Base-by-base conservation (phyloP, 2,113 vertebrate species). In the Setophaga coronata region DNA sequence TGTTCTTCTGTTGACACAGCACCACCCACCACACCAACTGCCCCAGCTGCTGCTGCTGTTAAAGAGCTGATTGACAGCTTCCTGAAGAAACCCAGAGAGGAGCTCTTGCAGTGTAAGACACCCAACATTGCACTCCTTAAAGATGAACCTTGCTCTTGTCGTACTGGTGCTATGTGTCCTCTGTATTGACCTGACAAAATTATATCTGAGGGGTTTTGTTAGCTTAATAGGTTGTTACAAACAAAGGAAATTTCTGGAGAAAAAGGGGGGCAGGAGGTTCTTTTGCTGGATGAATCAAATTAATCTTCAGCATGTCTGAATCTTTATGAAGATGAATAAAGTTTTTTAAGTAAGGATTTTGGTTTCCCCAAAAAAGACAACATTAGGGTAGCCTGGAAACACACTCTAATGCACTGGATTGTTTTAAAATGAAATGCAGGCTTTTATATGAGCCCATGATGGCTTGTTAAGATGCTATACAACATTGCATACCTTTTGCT, bases 101-200 rank as follows among this genome's bases (percentile, higher is more conserved):
- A 99, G 18, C 98, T 99, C 40, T 71, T 99, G 83, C 96, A 98
- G 25, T 98, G 99, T 99, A 97, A 99, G 99, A 97, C 56, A 57
- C 43, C 7, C 42, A 28, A n/a, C 0, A 2, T 73, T 72, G 21
- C 9, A 8, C 3, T 77, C 34, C 31, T 64, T 81, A 65, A 61
- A 78, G 33, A 78, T 33, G 12, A 74, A 21, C 43, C 77, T 78
- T 54, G 45, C 20, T 34, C 20, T 67, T 67, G 25, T 5, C 67
- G 57, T 28, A 9, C 31, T 47, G 76, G 29, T 66, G 23, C 45
- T 70, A 3, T 2, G 28, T 92, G 72, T 28, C 21, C 61, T 89
- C 42, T 70, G 28, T 42, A 83, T 50, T 78, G 62, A 71, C 4
- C 47, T 61, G 71, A 29, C n/a, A 86, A 48, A 85, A 77, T 9